Percentiles rank a stretch among this genome's conserved stretches.
These are phyloP conservation scores for Micromussa lordhowensis DNA, from an alignment of 92 coral and sea anemone genomes.

Conservation along the genomic window DNA sequence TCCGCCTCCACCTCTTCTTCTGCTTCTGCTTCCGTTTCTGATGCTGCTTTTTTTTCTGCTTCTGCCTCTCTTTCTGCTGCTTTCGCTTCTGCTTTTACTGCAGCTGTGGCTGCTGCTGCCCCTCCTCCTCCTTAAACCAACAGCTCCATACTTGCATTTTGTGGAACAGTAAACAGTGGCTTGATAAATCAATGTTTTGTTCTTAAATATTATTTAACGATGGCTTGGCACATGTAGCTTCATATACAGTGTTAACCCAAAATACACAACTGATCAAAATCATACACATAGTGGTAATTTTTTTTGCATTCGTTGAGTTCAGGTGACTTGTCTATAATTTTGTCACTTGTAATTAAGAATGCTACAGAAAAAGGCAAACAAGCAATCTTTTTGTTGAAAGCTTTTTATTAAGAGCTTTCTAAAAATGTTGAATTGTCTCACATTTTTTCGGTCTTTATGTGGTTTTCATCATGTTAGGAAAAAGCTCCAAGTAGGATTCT, in stretches of 20 bases:
- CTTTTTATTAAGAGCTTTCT: constrained; percentile 5
- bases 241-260: background rate
- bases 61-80: too few species aligned
- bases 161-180: too few species aligned
- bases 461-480: background rate
- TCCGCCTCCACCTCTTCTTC: too few species aligned
- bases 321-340: constrained; percentile 24
- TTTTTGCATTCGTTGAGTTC: constrained; percentile 56
- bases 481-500: background rate
- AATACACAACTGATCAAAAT: background rate
- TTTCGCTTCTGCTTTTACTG: too few species aligned
- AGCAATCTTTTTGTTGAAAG: background rate
- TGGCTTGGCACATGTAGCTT: background rate
- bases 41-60: too few species aligned
- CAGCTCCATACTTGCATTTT: too few species aligned
- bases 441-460: background rate
- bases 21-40: too few species aligned
- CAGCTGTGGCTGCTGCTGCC: too few species aligned
- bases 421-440: constrained; percentile 6
- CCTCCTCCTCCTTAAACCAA: too few species aligned
- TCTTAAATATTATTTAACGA: background rate
- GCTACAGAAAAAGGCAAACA: constrained; percentile 33
- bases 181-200: too few species aligned
- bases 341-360: constrained; percentile 48
- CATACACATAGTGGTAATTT: background rate